Conservation (phyloP, 2,888 invertebrate species). For the Homarus gammarus region DNA sequence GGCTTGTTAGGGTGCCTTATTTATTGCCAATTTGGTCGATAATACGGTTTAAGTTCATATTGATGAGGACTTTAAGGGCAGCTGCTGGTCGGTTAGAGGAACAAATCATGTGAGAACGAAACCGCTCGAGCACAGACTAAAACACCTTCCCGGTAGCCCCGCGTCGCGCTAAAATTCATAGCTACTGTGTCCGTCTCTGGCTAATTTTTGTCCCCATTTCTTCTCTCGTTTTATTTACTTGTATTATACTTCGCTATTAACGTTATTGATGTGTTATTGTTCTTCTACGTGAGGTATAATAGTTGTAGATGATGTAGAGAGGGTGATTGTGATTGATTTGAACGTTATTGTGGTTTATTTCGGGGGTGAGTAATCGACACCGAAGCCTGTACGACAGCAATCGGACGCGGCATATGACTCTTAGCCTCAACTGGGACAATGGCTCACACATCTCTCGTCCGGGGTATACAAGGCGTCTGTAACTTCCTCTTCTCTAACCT, state of each 20-base stretch:
- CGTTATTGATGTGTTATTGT: not conserved
- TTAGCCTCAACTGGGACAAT: slow-evolving; percentile 30
- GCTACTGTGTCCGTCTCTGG: not conserved
- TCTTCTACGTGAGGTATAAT: too few relatives aligned
- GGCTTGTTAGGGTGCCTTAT: slow-evolving; percentile 42
- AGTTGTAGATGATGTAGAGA: not conserved
- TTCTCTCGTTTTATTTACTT: not conserved
- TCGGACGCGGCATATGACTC: slow-evolving; percentile 43
- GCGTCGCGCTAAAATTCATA: slow-evolving; percentile 16
- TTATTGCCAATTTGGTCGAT: slow-evolving; percentile 65
- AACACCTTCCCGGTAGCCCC: slow-evolving; percentile 6
- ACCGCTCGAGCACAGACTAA: not conserved
- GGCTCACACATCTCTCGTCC: slow-evolving; percentile 10
- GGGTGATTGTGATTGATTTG: not conserved
- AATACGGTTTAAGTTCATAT: slow-evolving; percentile 64
- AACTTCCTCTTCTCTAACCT: not conserved
- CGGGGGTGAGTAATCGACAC: not conserved
- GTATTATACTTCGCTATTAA: not conserved
- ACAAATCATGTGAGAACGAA: slow-evolving; percentile 65
- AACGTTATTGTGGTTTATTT: too few relatives aligned
- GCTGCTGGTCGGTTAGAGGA: slow-evolving; percentile 55
- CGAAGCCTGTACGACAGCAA: not conserved
- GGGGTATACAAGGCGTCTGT: not conserved
- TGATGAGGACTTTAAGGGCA: slow-evolving; percentile 61
- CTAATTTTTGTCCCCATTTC: not conserved